Evolutionary conservation across 2,888 invertebrate species (phyloP).

Genomic region (Macrophya annulata): DNA sequence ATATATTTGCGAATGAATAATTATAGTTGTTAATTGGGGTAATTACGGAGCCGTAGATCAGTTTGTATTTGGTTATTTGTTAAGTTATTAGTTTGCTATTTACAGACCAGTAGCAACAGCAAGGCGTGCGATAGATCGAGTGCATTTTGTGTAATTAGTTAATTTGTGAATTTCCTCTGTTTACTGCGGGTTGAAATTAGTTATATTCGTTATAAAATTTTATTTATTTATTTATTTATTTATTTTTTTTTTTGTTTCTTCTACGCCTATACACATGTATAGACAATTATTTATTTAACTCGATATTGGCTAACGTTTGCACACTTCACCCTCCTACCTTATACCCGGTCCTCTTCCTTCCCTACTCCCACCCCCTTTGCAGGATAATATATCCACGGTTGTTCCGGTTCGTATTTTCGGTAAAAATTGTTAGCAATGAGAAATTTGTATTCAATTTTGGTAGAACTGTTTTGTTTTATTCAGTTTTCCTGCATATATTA

Average conservation of each 20-base stretch:
- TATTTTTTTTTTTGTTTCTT: neutral
- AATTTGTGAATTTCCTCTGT: slow-evolving; percentile 33
- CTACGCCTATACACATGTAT: neutral
- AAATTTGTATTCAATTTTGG: slow-evolving; percentile 75
- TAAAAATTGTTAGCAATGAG: slow-evolving; percentile 48
- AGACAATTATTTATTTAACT: slow-evolving; percentile 40
- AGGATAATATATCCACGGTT: slow-evolving; percentile 21
- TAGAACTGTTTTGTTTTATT: slow-evolving; percentile 71
- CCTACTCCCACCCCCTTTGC: neutral
- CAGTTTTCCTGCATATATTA: slow-evolving; percentile 70
- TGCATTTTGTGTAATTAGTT: slow-evolving; percentile 49
- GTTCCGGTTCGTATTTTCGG: slow-evolving; percentile 28
- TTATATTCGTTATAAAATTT: neutral
- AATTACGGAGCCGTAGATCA: slow-evolving; percentile 44
- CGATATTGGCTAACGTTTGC: slow-evolving; percentile 29
- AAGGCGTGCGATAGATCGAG: slow-evolving; percentile 36
- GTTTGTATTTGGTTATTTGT: slow-evolving; percentile 47
- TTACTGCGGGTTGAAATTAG: slow-evolving; percentile 30
- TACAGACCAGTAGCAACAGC: neutral
- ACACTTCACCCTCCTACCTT: neutral
- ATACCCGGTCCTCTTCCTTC: neutral
- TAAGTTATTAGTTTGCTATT: slow-evolving; percentile 49
- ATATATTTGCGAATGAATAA: slow-evolving; percentile 10
- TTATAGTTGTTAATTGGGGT: slow-evolving; percentile 43
- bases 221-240: neutral